These are phyloP conservation scores for Geophilus truncorum DNA, from an alignment of 2,888 invertebrate genomes.

Conservation along the genomic window DNA sequence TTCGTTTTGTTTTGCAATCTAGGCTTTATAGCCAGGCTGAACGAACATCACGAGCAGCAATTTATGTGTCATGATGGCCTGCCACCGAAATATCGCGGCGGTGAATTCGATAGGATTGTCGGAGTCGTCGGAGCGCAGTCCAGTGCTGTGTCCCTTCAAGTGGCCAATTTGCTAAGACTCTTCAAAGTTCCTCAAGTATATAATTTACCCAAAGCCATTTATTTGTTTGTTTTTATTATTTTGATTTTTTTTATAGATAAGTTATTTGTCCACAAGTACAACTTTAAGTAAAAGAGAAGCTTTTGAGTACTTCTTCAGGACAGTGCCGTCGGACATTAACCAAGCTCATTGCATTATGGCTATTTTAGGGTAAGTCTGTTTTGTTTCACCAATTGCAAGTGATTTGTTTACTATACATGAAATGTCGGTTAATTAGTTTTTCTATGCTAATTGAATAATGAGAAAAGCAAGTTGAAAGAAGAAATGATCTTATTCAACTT, in stretches of 20 bases:
- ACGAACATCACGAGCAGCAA: constrained; percentile 48
- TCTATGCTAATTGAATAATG: too few relatives aligned
- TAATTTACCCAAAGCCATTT: background rate
- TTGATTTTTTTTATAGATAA: too few relatives aligned
- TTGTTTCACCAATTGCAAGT: background rate
- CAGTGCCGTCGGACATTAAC: constrained; percentile 56
- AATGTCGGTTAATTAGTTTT: too few relatives aligned
- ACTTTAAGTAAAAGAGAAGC: constrained; percentile 54
- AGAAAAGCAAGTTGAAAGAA: background rate
- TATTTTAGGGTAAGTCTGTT: constrained; percentile 51
- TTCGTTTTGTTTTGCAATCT: constrained; percentile 8
- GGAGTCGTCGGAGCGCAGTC: constrained; percentile 56
- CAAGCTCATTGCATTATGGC: constrained; percentile 56
- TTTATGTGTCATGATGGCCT: constrained; percentile 51
- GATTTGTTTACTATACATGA: too few relatives aligned
- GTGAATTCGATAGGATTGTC: constrained; percentile 51
- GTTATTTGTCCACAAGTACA: constrained; percentile 56
- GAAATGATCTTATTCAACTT: background rate
- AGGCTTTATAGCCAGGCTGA: constrained; percentile 53
- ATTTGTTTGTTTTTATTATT: constrained; percentile 22
- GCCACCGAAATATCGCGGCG: constrained; percentile 49
- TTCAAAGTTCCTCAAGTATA: constrained; percentile 54
- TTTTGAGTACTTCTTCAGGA: constrained; percentile 56
- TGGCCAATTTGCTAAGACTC: constrained; percentile 54
- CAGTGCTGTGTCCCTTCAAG: constrained; percentile 55